Conservation (phyloP, 2,113 vertebrate species). For the Mirza zaza region DNA sequence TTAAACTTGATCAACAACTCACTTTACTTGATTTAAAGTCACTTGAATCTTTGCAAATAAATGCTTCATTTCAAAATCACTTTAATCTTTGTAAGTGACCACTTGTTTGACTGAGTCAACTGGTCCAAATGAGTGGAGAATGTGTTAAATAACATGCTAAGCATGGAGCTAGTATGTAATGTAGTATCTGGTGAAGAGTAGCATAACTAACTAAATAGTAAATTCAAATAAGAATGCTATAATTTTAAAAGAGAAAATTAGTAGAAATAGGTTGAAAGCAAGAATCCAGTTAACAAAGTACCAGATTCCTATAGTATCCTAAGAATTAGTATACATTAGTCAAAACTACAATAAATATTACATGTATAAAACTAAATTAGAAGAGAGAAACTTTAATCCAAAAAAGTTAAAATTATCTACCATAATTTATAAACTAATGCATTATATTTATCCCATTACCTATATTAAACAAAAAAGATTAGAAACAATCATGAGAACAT, state of each 20-base stretch:
- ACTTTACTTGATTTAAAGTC: neutral
- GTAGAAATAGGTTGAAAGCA: neutral
- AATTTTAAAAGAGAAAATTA: slow-evolving; percentile 6
- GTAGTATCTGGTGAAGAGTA: neutral
- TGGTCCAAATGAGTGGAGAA: neutral
- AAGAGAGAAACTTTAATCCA: neutral
- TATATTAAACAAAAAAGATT: neutral
- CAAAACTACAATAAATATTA: slow-evolving; percentile 14
- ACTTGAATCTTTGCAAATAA: neutral
- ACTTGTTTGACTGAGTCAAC: neutral
- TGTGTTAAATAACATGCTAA: neutral
- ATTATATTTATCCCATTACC: neutral
- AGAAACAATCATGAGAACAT: neutral
- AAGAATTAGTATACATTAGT: neutral
- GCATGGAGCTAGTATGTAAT: neutral
- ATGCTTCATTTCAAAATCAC: neutral
- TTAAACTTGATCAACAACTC: neutral
- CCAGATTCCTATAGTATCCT: neutral
- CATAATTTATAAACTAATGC: neutral
- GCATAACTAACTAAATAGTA: neutral
- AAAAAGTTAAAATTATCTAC: neutral
- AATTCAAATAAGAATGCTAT: neutral
- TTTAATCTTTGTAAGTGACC: neutral
- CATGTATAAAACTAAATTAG: slow-evolving; percentile 13
- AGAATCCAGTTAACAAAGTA: neutral